phyloP scores from a whole-genome alignment of 2,113 vertebrate genomes.

The Engystomops pustulosus region DNA sequence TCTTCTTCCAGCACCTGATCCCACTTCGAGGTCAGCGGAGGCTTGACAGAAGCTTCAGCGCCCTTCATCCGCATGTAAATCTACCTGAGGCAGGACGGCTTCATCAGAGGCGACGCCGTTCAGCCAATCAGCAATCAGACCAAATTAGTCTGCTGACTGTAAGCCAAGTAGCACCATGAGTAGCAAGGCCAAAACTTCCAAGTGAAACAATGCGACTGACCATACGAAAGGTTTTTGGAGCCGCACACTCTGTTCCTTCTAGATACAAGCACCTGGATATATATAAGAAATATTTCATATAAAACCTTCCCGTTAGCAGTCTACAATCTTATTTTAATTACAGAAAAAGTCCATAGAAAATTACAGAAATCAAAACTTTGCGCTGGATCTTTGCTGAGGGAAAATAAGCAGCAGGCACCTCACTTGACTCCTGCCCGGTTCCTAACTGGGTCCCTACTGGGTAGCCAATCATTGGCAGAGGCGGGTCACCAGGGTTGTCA shows the following conservation, averaged over 20 bases:
- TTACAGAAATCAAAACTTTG: too few relatives aligned
- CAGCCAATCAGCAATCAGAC: background rate
- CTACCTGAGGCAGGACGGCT: background rate
- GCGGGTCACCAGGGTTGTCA: too few relatives aligned
- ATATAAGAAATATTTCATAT: too few relatives aligned
- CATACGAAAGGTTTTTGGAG: background rate
- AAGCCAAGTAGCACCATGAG: constrained; percentile 10
- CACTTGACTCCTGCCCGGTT: too few relatives aligned
- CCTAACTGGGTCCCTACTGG: too few relatives aligned
- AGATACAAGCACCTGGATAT: background rate
- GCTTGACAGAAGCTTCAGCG: background rate
- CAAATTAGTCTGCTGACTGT: background rate
- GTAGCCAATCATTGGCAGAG: too few relatives aligned
- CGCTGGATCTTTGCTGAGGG: too few relatives aligned
- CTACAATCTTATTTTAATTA: too few relatives aligned
- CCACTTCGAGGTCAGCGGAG: background rate
- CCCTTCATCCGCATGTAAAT: constrained; percentile 22
- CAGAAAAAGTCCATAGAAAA: too few relatives aligned
- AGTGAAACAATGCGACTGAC: background rate
- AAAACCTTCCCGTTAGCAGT: too few relatives aligned
- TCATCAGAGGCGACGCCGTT: background rate
- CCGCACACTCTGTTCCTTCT: too few relatives aligned
- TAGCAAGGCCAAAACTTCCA: background rate
- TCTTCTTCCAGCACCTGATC: constrained; percentile 26
- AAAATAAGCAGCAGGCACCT: too few relatives aligned